Conservation (phyloP, 2,113 vertebrate genomes). For the Scophthalmus maximus region DNA sequence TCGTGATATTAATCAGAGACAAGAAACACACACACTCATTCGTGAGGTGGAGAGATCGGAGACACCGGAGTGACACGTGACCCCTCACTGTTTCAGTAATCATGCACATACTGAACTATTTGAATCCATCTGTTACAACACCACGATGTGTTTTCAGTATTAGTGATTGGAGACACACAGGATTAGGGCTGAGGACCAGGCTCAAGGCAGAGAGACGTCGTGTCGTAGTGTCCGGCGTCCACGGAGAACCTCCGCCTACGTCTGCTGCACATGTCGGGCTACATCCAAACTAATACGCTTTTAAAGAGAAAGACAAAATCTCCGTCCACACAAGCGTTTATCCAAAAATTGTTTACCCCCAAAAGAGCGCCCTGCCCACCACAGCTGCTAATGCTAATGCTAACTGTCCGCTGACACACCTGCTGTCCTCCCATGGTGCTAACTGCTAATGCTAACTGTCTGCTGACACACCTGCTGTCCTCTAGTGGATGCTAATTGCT, state of each 20-base stretch:
- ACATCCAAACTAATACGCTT: too few species aligned
- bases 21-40: background rate
- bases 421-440: too few species aligned
- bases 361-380: too few species aligned
- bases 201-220: slow-evolving; percentile 10
- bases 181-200: slow-evolving; percentile 22
- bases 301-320: too few species aligned
- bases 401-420: too few species aligned
- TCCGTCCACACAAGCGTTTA: too few species aligned
- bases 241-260: slow-evolving; percentile 10
- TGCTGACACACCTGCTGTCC: too few species aligned
- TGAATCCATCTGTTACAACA: background rate
- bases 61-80: slow-evolving; percentile 9
- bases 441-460: too few species aligned
- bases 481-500: too few species aligned
- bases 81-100: background rate
- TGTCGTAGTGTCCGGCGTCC: slow-evolving; percentile 29
- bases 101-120: slow-evolving; percentile 6
- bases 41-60: slow-evolving; percentile 42
- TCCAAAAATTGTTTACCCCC: too few species aligned
- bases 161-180: slow-evolving; percentile 45
- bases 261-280: background rate
- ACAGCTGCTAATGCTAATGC: too few species aligned
- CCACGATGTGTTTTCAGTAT: slow-evolving; percentile 8
- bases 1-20: slow-evolving; percentile 1